phyloP scores from a whole-genome alignment of 2,113 vertebrate species.

The Nannospalax galili region DNA sequence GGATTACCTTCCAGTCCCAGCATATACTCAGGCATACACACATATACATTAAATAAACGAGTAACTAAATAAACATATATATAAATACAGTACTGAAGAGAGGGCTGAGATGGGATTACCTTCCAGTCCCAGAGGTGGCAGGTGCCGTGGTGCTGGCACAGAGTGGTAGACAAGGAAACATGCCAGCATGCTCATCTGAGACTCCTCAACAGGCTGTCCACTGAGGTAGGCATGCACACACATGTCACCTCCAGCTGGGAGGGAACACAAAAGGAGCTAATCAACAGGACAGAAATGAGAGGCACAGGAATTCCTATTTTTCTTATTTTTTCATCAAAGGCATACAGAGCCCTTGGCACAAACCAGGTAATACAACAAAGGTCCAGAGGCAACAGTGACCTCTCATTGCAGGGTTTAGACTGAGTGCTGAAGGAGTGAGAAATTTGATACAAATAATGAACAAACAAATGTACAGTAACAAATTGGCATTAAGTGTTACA shows the following conservation, averaged over 20 bases:
- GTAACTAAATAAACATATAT: too few relatives aligned
- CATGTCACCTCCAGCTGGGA: conserved; percentile 88
- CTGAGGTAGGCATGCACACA: conserved; percentile 90
- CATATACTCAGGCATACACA: conserved; percentile 10
- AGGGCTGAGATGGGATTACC: too few relatives aligned
- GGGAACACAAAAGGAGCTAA: neutral
- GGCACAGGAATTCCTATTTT: too few relatives aligned
- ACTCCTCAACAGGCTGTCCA: conserved; percentile 84
- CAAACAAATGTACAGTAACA: too few relatives aligned
- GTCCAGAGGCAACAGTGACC: too few relatives aligned
- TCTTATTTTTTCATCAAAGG: neutral
- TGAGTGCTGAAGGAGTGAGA: neutral
- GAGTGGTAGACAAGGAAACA: conserved; percentile 96
- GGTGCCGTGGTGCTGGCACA: conserved; percentile 89
- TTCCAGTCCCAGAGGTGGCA: conserved; percentile 84
- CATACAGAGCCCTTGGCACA: neutral
- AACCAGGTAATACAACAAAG: neutral
- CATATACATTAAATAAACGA: too few relatives aligned
- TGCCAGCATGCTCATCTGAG: conserved; percentile 89
- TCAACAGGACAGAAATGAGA: neutral
- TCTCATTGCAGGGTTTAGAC: neutral
- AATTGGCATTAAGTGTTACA: too few relatives aligned
- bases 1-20: conserved; percentile 79
- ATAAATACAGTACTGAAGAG: too few relatives aligned
- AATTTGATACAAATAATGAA: neutral